Evolutionary conservation across 2,797 vertebrate species (phyloP).

Genomic region (Phoebastria nigripes): DNA sequence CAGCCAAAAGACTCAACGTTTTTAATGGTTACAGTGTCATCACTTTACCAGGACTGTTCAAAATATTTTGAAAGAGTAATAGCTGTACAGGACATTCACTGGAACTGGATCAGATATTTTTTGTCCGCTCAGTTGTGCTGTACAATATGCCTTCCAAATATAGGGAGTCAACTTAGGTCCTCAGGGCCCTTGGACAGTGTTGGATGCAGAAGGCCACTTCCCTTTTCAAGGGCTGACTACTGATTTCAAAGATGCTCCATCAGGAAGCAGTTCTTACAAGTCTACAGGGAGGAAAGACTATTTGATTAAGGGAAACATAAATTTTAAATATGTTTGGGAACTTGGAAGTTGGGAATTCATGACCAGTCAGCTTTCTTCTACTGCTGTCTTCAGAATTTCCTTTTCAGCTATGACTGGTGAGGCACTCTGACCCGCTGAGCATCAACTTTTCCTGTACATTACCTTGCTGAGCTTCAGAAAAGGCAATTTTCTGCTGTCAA

Average conservation of each 20-base stretch:
- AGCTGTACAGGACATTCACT: not conserved
- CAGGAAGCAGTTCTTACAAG: not conserved
- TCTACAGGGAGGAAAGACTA: constrained; percentile 7
- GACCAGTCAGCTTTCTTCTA: not conserved
- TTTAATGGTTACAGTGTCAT: not conserved
- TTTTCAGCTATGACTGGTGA: not conserved
- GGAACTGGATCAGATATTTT: not conserved
- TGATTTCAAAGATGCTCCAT: not conserved
- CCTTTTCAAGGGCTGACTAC: not conserved
- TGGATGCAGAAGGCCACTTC: not conserved
- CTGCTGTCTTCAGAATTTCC: constrained; percentile 9
- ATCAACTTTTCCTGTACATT: not conserved
- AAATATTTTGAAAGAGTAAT: not conserved
- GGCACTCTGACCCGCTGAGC: not conserved
- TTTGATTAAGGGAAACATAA: constrained; percentile 43
- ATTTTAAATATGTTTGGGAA: not conserved
- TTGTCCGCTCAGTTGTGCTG: not conserved
- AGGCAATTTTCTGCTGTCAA: not conserved
- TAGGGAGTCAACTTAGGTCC: not conserved
- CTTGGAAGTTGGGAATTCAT: not conserved
- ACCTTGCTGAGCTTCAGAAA: not conserved
- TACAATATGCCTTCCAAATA: not conserved
- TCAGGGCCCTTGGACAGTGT: not conserved
- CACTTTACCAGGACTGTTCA: not conserved
- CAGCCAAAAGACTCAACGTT: not conserved